These are phyloP conservation scores for Perca schrenkii DNA, from an alignment of 2,113 vertebrate species.

Conservation along the genomic window DNA sequence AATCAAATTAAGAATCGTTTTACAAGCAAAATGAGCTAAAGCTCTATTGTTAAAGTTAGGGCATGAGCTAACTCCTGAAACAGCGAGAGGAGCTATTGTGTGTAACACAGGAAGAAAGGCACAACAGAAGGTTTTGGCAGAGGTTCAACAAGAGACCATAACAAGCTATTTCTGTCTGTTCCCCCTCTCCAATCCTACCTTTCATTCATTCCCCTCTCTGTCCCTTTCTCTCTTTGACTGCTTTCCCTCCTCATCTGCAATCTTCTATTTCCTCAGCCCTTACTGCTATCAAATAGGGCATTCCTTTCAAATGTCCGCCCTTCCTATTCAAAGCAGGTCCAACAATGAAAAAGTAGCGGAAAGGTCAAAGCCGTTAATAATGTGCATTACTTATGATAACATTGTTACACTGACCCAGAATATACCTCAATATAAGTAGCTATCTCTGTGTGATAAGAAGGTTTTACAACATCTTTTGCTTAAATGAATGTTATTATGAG, in stretches of 20 bases:
- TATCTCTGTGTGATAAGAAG: not conserved
- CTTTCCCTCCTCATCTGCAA: constrained; percentile 21
- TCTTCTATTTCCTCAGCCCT: not conserved
- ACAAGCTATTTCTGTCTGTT: constrained; percentile 48
- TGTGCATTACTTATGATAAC: constrained; percentile 29
- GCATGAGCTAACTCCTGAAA: not conserved
- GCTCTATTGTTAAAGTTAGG: not conserved
- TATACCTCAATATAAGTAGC: not conserved
- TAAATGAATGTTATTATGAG: constrained; percentile 20
- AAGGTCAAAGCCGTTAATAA: constrained; percentile 44
- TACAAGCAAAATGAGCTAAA: not conserved
- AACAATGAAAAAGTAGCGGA: constrained; percentile 17
- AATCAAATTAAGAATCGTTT: not conserved
- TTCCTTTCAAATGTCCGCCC: not conserved
- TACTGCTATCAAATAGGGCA: not conserved
- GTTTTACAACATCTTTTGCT: not conserved
- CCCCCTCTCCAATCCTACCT: not conserved
- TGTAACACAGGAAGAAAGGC: constrained; percentile 42
- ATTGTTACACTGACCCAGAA: constrained; percentile 11
- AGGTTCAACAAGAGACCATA: constrained; percentile 40
- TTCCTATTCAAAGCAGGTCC: constrained; percentile 34
- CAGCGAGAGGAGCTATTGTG: constrained; percentile 13
- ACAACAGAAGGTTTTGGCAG: constrained; percentile 60
- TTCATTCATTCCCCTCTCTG: not conserved
- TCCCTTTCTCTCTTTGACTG: not conserved